Percentiles rank a stretch among this genome's conserved stretches.
Evolutionary conservation across 2,113 vertebrate species (phyloP).

Genomic region (Boleophthalmus pectinirostris): DNA sequence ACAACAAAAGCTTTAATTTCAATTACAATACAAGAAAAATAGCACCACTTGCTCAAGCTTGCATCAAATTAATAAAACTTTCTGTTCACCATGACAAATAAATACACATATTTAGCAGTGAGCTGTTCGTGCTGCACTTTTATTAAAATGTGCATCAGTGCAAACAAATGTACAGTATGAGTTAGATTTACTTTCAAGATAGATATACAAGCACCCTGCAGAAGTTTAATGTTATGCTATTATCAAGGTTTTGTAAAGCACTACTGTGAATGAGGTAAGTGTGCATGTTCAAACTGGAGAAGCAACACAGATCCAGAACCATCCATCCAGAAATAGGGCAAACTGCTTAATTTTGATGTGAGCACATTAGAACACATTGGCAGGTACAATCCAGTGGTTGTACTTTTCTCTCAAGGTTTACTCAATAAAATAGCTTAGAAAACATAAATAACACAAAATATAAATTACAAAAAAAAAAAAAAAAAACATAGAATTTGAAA

Average conservation of each 20-base stretch:
- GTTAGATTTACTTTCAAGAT: constrained; percentile 29
- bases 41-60: constrained; percentile 54
- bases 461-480: constrained; percentile 11
- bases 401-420: constrained; percentile 50
- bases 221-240: constrained; percentile 19
- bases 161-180: constrained; percentile 43
- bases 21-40: constrained; percentile 34
- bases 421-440: constrained; percentile 22
- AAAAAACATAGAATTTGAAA: not conserved
- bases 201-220: constrained; percentile 23
- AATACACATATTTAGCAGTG: constrained; percentile 53
- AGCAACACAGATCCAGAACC: constrained; percentile 1
- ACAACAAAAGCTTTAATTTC: constrained; percentile 36
- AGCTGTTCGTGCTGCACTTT: constrained; percentile 38
- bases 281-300: constrained; percentile 16
- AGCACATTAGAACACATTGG: not conserved
- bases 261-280: constrained; percentile 52
- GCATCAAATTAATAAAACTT: constrained; percentile 43
- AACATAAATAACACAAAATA: constrained; percentile 17
- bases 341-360: constrained; percentile 14
- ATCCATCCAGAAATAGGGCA: constrained; percentile 19
- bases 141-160: constrained; percentile 60
- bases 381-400: constrained; percentile 60
- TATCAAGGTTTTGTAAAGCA: constrained; percentile 55
- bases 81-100: constrained; percentile 50